Conservation (phyloP, 1,140 invertebrate genomes). For the Nebria ingens region DNA sequence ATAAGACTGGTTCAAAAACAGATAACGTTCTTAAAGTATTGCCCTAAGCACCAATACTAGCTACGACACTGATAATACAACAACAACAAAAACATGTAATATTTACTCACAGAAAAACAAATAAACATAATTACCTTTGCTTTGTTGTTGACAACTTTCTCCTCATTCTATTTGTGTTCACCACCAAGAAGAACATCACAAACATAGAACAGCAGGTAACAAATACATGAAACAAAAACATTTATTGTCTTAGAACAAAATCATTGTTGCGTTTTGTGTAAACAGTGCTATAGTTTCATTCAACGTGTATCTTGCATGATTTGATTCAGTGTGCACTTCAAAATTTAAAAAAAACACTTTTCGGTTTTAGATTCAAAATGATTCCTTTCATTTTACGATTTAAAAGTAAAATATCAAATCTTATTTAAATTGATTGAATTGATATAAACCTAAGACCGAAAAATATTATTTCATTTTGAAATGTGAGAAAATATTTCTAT, state of each 20-base stretch:
- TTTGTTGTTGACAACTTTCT: slow-evolving; percentile 21
- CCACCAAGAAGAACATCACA: slow-evolving; percentile 5
- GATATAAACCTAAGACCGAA: too few species aligned
- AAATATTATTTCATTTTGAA: too few species aligned
- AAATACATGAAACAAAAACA: slow-evolving; percentile 11
- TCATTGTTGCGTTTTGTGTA: background rate
- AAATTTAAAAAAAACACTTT: too few species aligned
- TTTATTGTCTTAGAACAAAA: slow-evolving; percentile 6
- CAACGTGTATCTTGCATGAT: too few species aligned
- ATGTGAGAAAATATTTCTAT: too few species aligned
- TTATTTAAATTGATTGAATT: too few species aligned
- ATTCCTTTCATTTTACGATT: too few species aligned
- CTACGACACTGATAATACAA: too few species aligned
- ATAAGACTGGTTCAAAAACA: too few species aligned
- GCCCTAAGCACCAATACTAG: background rate
- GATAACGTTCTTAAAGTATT: slow-evolving; percentile 1
- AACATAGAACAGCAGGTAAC: slow-evolving; percentile 16
- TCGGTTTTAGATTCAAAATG: too few species aligned
- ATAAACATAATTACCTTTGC: slow-evolving; percentile 22
- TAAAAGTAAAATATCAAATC: too few species aligned
- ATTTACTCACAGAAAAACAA: background rate
- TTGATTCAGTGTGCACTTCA: too few species aligned
- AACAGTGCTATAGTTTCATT: background rate
- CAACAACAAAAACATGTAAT: slow-evolving; percentile 3
- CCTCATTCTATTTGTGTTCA: slow-evolving; percentile 22